These are phyloP conservation scores for Dryadula phaetusa DNA, from an alignment of 2,888 invertebrate species.

Conservation along the genomic window DNA sequence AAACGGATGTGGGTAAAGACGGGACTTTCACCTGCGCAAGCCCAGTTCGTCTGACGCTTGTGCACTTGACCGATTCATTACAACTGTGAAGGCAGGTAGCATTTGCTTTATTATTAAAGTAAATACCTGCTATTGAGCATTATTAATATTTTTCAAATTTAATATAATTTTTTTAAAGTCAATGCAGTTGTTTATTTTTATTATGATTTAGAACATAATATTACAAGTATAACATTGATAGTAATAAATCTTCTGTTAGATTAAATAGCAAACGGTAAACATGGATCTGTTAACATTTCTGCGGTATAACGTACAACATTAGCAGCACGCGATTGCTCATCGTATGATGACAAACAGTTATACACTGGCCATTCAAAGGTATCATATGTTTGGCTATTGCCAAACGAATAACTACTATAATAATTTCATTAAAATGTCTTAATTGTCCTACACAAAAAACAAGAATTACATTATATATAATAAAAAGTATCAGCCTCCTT, in stretches of 20 bases:
- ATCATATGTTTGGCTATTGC: constrained; percentile 12
- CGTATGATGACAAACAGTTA: constrained; percentile 44
- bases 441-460: neutral
- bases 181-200: neutral
- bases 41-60: constrained; percentile 58
- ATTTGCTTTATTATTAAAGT: constrained; percentile 6
- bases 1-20: constrained; percentile 68
- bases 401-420: neutral
- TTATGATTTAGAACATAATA: neutral
- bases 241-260: constrained; percentile 17
- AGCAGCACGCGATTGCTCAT: constrained; percentile 31
- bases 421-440: neutral
- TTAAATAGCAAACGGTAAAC: constrained; percentile 35
- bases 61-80: constrained; percentile 39
- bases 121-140: neutral
- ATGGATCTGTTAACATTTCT: constrained; percentile 32
- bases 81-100: constrained; percentile 22
- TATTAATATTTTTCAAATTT: neutral
- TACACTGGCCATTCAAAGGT: constrained; percentile 26
- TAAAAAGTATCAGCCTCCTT: neutral
- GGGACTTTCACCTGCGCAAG: constrained; percentile 70
- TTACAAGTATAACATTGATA: neutral
- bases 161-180: neutral
- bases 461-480: neutral
- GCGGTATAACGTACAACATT: constrained; percentile 35